Base-by-base conservation (phyloP, 2,797 vertebrate species). In the Chrysocyon brachyurus region DNA sequence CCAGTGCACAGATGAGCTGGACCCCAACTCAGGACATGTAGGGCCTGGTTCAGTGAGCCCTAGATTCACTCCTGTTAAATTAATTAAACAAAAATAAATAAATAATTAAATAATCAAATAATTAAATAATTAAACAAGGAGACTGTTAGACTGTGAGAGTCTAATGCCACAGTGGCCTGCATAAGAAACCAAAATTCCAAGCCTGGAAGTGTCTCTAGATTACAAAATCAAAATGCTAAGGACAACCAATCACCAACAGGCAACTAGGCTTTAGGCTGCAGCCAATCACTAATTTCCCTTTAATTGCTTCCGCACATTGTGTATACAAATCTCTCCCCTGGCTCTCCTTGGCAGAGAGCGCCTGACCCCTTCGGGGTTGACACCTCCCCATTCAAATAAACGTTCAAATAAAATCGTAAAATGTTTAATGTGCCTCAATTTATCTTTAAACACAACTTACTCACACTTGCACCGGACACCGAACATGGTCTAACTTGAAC, bases 151-250 rank as follows among this genome's bases (percentile, higher is more conserved):
- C 46, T 3, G 52, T 11, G 17, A 33, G 28, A 2, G 19, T 68
- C 54, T 17, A 21, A 73, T 9, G 33, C 14, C 11, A 1, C 1
- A 0, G 22, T 40, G 57, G 10, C 3, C 33, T 59, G n/a, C 0
- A 10, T 56, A 66, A 75, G 56, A 40, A 82, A 88, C 31, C 59
- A 15, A 68, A 49, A 40, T 52, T 33, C 17, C 54, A 56, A 78
- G 6, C 21, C 56, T 79, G 56, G 14, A 64, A 78, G 63, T 56
- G 15, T 24, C 40, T 89, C 78, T 26, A 49, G 46, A 9, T 31
- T 24, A 66, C 7, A 40, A 87, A 77, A 24, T 96, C n/a, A 26
- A 46, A 79, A 54, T 0, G 5, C 28, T n/a, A 46, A 72, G 31
- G 52, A n/a, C 10, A 61, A 26, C 26, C 19, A 11, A 28, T 68